Percentiles rank a stretch among this genome's conserved stretches.
phyloP scores from a whole-genome alignment of 2,113 vertebrate genomes.

The Megaleporinus macrocephalus region DNA sequence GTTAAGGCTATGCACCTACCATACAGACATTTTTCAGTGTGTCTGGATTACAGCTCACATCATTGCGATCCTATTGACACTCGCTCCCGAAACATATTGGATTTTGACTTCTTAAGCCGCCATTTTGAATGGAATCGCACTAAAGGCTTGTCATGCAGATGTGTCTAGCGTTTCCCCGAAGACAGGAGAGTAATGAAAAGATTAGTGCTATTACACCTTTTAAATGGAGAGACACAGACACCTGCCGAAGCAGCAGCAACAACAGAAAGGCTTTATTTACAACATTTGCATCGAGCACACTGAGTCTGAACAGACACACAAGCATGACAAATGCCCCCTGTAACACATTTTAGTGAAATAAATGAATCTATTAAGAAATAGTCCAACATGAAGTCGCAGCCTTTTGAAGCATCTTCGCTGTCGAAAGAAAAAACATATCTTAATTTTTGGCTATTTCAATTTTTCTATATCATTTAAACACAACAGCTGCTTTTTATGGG shows the following conservation, averaged over 20 bases:
- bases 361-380: too few species aligned
- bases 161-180: constrained; percentile 11
- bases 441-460: too few species aligned
- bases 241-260: background rate
- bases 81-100: constrained; percentile 16
- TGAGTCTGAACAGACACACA: background rate
- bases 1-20: background rate
- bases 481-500: too few species aligned
- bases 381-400: too few species aligned
- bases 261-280: background rate
- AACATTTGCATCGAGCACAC: background rate
- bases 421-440: too few species aligned
- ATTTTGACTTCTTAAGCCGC: constrained; percentile 2
- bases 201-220: constrained; percentile 23
- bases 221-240: constrained; percentile 1
- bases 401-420: too few species aligned
- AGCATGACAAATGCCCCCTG: background rate
- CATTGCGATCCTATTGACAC: background rate
- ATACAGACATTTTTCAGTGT: background rate
- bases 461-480: too few species aligned
- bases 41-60: constrained; percentile 1
- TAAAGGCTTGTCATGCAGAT: constrained; percentile 23
- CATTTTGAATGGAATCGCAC: constrained; percentile 18
- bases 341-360: too few species aligned
- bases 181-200: constrained; percentile 28